Evolutionary conservation across 2,113 vertebrate genomes (phyloP).

Genomic region (Rhea americana): DNA sequence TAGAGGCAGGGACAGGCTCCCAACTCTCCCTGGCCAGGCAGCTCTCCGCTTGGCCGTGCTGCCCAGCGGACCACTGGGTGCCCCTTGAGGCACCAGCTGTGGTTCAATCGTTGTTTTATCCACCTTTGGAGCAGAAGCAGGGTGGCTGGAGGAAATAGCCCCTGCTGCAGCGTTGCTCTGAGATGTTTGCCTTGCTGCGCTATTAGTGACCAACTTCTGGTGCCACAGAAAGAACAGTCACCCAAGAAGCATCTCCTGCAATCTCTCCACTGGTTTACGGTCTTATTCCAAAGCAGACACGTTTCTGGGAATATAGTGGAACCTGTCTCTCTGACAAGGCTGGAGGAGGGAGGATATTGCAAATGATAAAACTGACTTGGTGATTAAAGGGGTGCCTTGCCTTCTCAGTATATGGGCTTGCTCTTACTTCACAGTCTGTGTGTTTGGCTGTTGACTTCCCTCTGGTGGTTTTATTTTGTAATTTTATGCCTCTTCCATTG

Average conservation of each 20-base stretch:
- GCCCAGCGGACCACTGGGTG: background rate
- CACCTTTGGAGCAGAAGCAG: background rate
- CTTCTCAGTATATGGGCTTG: background rate
- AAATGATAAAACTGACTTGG: too few relatives aligned
- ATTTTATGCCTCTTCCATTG: background rate
- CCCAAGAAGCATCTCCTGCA: accelerated
- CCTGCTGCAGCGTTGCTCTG: accelerated
- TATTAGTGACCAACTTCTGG: accelerated
- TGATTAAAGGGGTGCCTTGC: background rate
- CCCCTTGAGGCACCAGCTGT: background rate
- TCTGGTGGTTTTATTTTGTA: background rate
- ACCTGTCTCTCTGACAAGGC: background rate
- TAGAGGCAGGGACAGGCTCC: background rate
- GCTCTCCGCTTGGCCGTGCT: background rate
- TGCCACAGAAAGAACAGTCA: background rate
- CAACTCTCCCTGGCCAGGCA: background rate
- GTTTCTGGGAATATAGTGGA: background rate
- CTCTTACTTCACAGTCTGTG: background rate
- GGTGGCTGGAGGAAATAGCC: background rate
- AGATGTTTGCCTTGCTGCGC: background rate
- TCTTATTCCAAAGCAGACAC: background rate
- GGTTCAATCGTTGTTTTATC: background rate
- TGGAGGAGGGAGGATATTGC: background rate
- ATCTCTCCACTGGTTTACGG: background rate
- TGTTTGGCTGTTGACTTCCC: background rate